Conservation (phyloP, 35 echinoderm and acorn worm genomes). For the Patiria miniata region DNA sequence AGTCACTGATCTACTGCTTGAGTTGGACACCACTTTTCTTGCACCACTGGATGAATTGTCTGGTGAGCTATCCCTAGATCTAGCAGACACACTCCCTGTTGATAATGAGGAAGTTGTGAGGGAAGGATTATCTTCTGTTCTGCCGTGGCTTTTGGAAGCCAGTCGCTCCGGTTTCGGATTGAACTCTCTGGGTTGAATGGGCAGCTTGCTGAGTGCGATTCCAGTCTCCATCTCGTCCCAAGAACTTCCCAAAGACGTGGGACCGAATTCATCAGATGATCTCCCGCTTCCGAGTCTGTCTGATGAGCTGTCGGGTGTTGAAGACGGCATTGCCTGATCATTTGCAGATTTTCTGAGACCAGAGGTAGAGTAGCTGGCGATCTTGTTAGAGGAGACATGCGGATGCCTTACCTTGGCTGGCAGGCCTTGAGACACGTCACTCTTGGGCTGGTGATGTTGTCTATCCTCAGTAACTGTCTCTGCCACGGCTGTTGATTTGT, state of each 20-base stretch:
- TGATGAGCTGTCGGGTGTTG: not conserved
- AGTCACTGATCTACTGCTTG: not conserved
- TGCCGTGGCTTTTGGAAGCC: not conserved
- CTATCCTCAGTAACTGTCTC: not conserved
- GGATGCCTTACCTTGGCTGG: not conserved
- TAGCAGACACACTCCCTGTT: not conserved
- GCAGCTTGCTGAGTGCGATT: slow-evolving; percentile 11
- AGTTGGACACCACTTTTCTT: slow-evolving; percentile 1
- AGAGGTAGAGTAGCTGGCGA: not conserved
- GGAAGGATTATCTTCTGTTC: not conserved
- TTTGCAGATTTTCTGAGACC: not conserved
- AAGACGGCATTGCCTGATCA: not conserved
- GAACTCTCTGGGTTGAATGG: slow-evolving; percentile 30
- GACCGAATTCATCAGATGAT: not conserved
- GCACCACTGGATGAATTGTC: not conserved
- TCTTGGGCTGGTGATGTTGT: not conserved
- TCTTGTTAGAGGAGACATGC: not conserved
- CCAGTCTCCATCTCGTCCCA: slow-evolving; percentile 2
- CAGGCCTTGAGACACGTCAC: not conserved
- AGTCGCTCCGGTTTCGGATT: slow-evolving; percentile 24
- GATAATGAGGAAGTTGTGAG: not conserved
- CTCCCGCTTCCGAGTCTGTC: not conserved
- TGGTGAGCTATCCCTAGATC: not conserved
- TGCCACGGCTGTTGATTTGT: not conserved
- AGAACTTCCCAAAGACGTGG: not conserved